These are phyloP conservation scores for Orchesella flavescens DNA, from an alignment of 2,888 invertebrate genomes.

Conservation along the genomic window DNA sequence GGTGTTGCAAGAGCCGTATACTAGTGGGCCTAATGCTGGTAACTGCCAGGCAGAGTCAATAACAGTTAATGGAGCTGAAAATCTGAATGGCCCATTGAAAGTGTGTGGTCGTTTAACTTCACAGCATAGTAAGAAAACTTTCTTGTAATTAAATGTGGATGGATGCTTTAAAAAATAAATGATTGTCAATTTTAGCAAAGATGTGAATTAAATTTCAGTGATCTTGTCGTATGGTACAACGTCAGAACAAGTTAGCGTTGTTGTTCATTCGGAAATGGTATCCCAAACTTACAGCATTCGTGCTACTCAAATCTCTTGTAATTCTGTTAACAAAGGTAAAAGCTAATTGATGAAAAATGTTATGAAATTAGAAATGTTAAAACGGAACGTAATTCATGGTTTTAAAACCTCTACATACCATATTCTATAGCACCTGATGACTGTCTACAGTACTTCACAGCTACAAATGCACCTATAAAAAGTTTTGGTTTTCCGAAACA, in stretches of 20 bases:
- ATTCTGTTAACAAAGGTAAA: slow-evolving; percentile 42
- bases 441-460: slow-evolving; percentile 64
- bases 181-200: neutral
- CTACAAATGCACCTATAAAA: slow-evolving; percentile 36
- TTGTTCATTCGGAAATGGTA: slow-evolving; percentile 47
- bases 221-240: slow-evolving; percentile 54
- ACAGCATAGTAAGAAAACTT: slow-evolving; percentile 46
- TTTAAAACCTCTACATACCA: too few species aligned
- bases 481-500: slow-evolving; percentile 66
- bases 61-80: slow-evolving; percentile 46
- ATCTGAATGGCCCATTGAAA: slow-evolving; percentile 50
- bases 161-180: neutral
- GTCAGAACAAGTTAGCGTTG: slow-evolving; percentile 45
- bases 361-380: neutral
- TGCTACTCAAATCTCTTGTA: slow-evolving; percentile 60
- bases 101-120: slow-evolving; percentile 52
- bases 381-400: neutral
- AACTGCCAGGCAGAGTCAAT: slow-evolving; percentile 56
- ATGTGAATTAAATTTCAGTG: slow-evolving; percentile 34
- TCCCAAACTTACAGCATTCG: slow-evolving; percentile 46
- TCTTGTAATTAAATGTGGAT: neutral
- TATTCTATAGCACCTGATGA: slow-evolving; percentile 58
- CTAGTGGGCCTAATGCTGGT: slow-evolving; percentile 44
- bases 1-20: slow-evolving; percentile 38
- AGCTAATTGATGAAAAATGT: neutral